These are phyloP conservation scores for Apocrypta bakeri DNA, from an alignment of 1,140 invertebrate genomes.

Conservation along the genomic window DNA sequence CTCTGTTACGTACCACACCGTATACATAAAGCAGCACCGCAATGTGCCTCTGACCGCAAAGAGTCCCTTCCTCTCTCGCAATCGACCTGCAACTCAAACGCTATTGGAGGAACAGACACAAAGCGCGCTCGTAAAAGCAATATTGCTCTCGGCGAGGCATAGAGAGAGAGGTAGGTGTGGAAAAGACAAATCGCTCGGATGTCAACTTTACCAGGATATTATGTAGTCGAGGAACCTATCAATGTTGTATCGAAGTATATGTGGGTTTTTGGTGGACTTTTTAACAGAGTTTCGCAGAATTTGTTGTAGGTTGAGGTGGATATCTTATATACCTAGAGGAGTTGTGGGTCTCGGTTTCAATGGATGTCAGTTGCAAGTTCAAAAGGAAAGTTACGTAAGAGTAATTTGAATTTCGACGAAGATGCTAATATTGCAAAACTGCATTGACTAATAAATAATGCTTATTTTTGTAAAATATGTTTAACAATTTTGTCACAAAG, in stretches of 20 bases:
- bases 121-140: slow-evolving; percentile 56
- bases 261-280: slow-evolving; percentile 5
- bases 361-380: no score
- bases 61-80: not conserved
- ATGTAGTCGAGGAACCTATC: slow-evolving; percentile 42
- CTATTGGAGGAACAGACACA: slow-evolving; percentile 54
- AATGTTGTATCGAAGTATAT: not conserved
- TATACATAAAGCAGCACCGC: not conserved
- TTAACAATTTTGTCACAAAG: no score
- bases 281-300: not conserved
- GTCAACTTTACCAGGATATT: slow-evolving; percentile 63
- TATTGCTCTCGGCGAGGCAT: slow-evolving; percentile 52
- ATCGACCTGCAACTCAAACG: not conserved
- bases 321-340: no score
- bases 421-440: no score
- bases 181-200: slow-evolving; percentile 65
- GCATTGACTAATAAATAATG: no score
- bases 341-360: no score
- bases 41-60: not conserved
- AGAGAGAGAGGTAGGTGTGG: slow-evolving; percentile 38
- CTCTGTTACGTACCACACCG: not conserved
- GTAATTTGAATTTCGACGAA: no score
- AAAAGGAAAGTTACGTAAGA: no score
- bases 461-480: no score
- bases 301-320: no score